phyloP scores from a whole-genome alignment of 2,113 vertebrate genomes.

The Salvelinus alpinus region DNA sequence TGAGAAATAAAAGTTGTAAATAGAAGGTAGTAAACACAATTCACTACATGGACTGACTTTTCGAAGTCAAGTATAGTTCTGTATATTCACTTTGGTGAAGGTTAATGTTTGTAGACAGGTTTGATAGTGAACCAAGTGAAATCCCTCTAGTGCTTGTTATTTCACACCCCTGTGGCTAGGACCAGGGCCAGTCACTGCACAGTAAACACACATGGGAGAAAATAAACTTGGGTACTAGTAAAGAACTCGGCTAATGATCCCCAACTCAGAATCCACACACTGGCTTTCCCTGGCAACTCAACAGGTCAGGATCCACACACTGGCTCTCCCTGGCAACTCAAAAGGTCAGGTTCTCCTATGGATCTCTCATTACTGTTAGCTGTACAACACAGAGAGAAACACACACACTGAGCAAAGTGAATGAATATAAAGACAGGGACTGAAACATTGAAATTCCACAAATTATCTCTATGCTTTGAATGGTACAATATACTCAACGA shows the following conservation, averaged over 20 bases:
- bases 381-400: too few species aligned
- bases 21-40: conserved; percentile 50
- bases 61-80: conserved; percentile 49
- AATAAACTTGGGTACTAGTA: conserved; percentile 33
- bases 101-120: conserved; percentile 29
- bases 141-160: conserved; percentile 83
- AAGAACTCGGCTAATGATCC: conserved; percentile 68
- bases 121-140: conserved; percentile 52
- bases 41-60: conserved; percentile 57
- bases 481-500: too few species aligned
- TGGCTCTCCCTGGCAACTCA: background rate
- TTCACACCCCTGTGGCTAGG: conserved; percentile 77
- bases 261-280: conserved; percentile 41
- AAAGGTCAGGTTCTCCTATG: too few species aligned
- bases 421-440: too few species aligned
- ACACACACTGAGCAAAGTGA: too few species aligned
- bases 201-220: conserved; percentile 35
- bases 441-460: background rate
- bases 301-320: conserved; percentile 27
- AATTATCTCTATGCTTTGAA: background rate
- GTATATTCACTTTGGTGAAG: conserved; percentile 65
- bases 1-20: conserved; percentile 35
- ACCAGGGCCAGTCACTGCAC: conserved; percentile 54
- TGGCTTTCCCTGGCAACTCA: background rate
- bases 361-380: too few species aligned